Percentiles rank a stretch among this genome's conserved stretches.
These are phyloP conservation scores for Helicoverpa zea DNA, from an alignment of 1,140 invertebrate species.

Conservation along the genomic window DNA sequence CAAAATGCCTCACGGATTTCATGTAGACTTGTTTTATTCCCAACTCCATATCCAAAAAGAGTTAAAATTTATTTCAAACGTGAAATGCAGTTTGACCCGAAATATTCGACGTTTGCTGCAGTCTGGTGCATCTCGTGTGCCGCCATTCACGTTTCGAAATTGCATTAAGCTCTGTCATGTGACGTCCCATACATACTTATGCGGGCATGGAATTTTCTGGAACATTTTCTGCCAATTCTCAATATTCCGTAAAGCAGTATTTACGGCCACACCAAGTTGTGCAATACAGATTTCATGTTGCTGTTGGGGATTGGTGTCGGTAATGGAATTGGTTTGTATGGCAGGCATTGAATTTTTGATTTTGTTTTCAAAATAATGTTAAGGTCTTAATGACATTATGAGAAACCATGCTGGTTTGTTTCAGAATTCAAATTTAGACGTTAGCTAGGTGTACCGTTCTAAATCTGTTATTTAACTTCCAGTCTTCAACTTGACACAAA, in stretches of 20 bases:
- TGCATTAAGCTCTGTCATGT: constrained; percentile 8
- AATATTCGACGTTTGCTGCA: constrained; percentile 14
- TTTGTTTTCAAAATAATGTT: neutral
- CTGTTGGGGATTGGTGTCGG: neutral
- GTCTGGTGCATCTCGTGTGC: neutral
- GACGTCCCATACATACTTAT: constrained; percentile 21
- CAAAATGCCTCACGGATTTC: constrained; percentile 8
- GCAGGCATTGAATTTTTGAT: neutral
- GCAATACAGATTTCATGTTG: neutral
- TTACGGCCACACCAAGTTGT: neutral
- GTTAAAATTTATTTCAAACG: constrained; percentile 21
- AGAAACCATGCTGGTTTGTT: too few species aligned
- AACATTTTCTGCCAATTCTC: neutral
- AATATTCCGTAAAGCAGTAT: neutral
- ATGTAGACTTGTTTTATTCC: neutral
- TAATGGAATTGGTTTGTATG: neutral
- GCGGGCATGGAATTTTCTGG: constrained; percentile 1
- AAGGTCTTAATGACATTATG: too few species aligned
- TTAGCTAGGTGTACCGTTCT: too few species aligned
- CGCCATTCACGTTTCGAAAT: constrained; percentile 23
- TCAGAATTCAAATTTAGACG: too few species aligned
- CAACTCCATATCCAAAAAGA: neutral
- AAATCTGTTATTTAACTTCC: too few species aligned
- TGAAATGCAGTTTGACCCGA: constrained; percentile 16
- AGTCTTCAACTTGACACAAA: too few species aligned